Evolutionary conservation across 2,888 invertebrate species (phyloP).

Genomic region (Orchesella flavescens): DNA sequence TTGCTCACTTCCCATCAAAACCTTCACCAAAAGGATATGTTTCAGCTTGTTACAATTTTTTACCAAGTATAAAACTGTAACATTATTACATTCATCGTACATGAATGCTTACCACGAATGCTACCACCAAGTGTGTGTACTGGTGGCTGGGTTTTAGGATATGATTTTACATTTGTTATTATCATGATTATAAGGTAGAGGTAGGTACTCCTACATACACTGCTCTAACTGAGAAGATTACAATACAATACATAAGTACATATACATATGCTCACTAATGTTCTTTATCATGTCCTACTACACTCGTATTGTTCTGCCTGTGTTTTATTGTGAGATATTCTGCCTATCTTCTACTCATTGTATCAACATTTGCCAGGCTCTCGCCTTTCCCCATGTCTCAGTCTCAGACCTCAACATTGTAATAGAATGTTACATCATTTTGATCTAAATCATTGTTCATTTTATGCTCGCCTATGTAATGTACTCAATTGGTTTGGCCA

Average conservation of each 20-base stretch:
- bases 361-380: constrained; percentile 1
- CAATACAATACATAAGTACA: background rate
- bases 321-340: too few species aligned
- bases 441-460: constrained; percentile 59
- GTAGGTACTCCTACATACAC: background rate
- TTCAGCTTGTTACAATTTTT: constrained; percentile 47
- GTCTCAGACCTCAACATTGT: background rate
- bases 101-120: constrained; percentile 34
- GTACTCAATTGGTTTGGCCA: constrained; percentile 48
- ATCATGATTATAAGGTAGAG: constrained; percentile 4
- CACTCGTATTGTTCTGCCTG: background rate
- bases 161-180: constrained; percentile 3
- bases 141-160: constrained; percentile 3
- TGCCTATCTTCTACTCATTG: too few species aligned
- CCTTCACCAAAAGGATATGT: background rate
- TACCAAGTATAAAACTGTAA: constrained; percentile 1
- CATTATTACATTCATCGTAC: background rate
- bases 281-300: background rate
- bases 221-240: background rate
- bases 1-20: constrained; percentile 49
- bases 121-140: constrained; percentile 17
- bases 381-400: constrained; percentile 49
- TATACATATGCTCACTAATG: background rate
- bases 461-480: constrained; percentile 29
- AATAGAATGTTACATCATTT: constrained; percentile 5